Evolutionary conservation across 1,140 invertebrate species (phyloP), one percentile per base, ranked within the genome.

Genomic region (Telenomus remus): DNA sequence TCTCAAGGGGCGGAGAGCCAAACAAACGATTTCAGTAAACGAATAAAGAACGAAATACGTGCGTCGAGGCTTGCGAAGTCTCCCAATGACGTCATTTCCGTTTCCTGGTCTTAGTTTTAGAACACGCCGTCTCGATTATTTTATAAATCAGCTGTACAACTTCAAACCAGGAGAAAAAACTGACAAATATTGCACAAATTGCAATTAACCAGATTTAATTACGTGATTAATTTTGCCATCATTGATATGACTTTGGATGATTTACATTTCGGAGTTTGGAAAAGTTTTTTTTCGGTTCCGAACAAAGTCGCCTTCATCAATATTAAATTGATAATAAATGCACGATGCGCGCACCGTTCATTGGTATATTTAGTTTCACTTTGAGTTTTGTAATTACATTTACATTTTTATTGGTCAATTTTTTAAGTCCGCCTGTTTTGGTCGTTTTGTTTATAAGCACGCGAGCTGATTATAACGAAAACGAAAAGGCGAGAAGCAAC

Each of bases 11-110:
- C 37, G 19, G 19, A 47, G 47, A 63, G 57, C 14, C 54, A 72
- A 76, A 75, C 74, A 76, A 75, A 75, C 66, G 64, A 72, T 80
- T 80, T 76, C 59, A 71, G 70, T 79, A 79, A 79, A 80, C 66
- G 70, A 72, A 73, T 69, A 65, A 75, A 51, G 77, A 63, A 77
- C 9, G 77, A 79, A 77, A 77, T 80, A 74, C 65, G 79, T 66
- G 56, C 56, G 79, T 50, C 50, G 70, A 74, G 69, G 57, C 69
- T 73, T 53, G 44, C 61, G 42, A 54, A 64, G 53, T 49, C 56
- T 73, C 68, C 73, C 56, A 59, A 10, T 78, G 71, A 80, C 76
- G 72, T 78, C 76, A 80, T 61, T 78, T 80, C 72, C 76, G 79
- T 78, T 80, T 78, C 78, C 78, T 75, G 78, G 79, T 78, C 53